Evolutionary conservation across 1,140 invertebrate species (phyloP), one percentile per base, ranked within the genome.

Genomic region (Paralvinella palmiformis): DNA sequence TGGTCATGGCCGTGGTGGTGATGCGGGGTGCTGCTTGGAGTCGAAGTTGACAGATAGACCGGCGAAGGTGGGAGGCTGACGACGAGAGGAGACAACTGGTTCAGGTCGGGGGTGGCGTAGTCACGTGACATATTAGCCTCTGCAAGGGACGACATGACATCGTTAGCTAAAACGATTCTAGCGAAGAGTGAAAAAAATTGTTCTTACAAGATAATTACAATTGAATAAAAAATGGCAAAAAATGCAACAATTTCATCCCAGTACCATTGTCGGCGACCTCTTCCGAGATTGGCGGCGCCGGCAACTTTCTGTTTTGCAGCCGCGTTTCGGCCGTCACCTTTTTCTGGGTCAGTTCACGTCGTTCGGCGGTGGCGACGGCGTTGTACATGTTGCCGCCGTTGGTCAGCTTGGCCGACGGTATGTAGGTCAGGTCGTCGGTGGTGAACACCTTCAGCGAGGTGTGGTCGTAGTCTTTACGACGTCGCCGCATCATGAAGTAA

Each of bases 401-500:
- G 62, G 76, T 10, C 48, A 52, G 17, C 64, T 72, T 74, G 78
- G 53, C 45, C 85, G 52, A 53, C 65, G 71, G n/a, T 69, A 72
- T 35, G 69, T 69, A 24, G 64, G 67, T 76, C 72, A 69, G 48
- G 48, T 52, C 48, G 17, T 52, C 48, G n/a, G 75, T 73, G 41
- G 65, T 68, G 0, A 75, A 75, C 64, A 76, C 77, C 35, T 73
- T 68, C 45, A 68, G 70, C 33, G 72, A 73, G 6, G 73, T 87
- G 69, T 89, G 89, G 73, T 88, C 87, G 85, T 88, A 86, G 56
- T 81, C 33, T 22, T 57, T 52, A 29, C 48, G 48, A 27, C 31
- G 48, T 2, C 48, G 48, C 31, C 89, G 82, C 7, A 89, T 85
- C 75, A 89, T 85, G 60, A 91, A 83, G 31, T 88, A 81, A 76